A percentile compares a stretch with the other conserved stretches of the same genome.
These are phyloP conservation scores for Brachionichthys hirsutus DNA, from an alignment of 2,113 vertebrate species.

Conservation along the genomic window DNA sequence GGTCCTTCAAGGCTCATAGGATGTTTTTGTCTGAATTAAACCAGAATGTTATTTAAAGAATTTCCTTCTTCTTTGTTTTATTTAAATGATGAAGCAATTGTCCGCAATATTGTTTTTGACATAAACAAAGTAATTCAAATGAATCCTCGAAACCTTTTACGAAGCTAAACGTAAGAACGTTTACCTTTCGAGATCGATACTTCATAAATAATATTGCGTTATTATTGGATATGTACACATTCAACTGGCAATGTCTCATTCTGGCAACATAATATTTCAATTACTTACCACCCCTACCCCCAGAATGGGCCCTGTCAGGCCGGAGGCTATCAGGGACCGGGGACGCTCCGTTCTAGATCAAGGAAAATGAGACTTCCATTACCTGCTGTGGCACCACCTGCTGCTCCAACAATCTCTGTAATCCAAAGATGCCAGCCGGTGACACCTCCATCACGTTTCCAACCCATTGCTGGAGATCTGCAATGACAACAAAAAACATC, in stretches of 20 bases:
- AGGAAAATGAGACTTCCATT: slow-evolving; percentile 76
- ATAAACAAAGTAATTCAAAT: too few species aligned
- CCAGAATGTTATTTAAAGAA: too few species aligned
- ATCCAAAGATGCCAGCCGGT: slow-evolving; percentile 71
- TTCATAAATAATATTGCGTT: too few species aligned
- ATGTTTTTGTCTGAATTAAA: too few species aligned
- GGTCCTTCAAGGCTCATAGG: too few species aligned
- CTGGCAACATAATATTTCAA: slow-evolving; percentile 24
- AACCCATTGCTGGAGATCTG: slow-evolving; percentile 48
- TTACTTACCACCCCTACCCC: slow-evolving; percentile 11
- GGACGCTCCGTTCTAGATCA: slow-evolving; percentile 56
- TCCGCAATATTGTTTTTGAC: too few species aligned
- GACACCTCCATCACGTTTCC: slow-evolving; percentile 76
- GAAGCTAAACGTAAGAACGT: too few species aligned
- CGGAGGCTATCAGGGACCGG: slow-evolving; percentile 39
- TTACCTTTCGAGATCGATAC: too few species aligned
- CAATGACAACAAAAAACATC: slow-evolving; percentile 25
- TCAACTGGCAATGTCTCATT: slow-evolving; percentile 6
- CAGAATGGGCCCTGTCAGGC: slow-evolving; percentile 33
- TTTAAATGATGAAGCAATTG: too few species aligned
- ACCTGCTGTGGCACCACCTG: slow-evolving; percentile 66
- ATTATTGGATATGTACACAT: too few species aligned
- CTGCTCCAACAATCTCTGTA: slow-evolving; percentile 64
- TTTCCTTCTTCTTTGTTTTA: too few species aligned
- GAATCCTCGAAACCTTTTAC: too few species aligned